Conservation (phyloP, 2,888 invertebrate species). For the Acanthosepion esculentum region DNA sequence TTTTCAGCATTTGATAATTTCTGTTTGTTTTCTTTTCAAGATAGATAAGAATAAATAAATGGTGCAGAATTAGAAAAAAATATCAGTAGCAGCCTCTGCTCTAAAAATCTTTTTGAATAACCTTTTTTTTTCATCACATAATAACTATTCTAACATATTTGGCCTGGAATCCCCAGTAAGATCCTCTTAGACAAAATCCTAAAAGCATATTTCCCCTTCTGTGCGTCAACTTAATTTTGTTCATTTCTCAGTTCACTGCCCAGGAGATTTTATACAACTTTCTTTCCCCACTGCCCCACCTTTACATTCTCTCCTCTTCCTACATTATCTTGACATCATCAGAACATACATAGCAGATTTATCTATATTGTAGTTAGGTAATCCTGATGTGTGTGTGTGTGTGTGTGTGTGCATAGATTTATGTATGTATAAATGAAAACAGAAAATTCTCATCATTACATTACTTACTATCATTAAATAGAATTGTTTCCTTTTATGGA, state of each 20-base stretch:
- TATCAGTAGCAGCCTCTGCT: background rate
- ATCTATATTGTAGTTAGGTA: constrained; percentile 8
- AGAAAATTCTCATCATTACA: background rate
- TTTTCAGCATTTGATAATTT: background rate
- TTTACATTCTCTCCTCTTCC: background rate
- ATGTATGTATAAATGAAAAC: background rate
- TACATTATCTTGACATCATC: constrained; percentile 14
- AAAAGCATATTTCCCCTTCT: constrained; percentile 23
- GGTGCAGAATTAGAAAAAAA: background rate
- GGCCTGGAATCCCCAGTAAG: background rate
- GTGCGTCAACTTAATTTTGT: constrained; percentile 33
- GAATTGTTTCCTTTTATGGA: background rate
- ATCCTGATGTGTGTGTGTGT: background rate
- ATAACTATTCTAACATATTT: constrained; percentile 33
- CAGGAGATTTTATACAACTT: constrained; percentile 21
- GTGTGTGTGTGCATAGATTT: background rate
- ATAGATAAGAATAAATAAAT: background rate
- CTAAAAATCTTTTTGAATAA: background rate
- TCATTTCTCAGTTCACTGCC: constrained; percentile 33
- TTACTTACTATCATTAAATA: constrained; percentile 8
- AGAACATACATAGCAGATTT: background rate
- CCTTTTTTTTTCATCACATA: constrained; percentile 20
- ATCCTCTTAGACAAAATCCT: constrained; percentile 33
- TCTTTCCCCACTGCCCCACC: background rate
- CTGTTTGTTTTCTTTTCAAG: background rate